Evolutionary conservation across 2,113 vertebrate genomes (phyloP).

Genomic region (Taurulus bubalis): DNA sequence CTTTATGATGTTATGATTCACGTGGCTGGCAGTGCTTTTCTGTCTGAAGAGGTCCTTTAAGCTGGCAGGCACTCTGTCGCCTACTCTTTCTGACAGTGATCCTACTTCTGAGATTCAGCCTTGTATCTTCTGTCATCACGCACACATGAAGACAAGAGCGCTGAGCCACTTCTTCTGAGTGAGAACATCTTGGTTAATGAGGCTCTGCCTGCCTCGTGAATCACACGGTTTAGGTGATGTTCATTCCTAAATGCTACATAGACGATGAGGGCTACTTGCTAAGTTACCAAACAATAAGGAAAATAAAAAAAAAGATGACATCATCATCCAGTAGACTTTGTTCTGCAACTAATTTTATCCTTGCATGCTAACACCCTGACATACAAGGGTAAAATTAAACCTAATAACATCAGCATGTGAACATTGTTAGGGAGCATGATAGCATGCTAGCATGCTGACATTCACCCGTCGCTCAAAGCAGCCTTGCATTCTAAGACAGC

Average conservation of each 20-base stretch:
- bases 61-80: conserved; percentile 25
- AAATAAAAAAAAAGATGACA: background rate
- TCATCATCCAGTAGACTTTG: background rate
- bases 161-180: background rate
- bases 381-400: no score
- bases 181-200: background rate
- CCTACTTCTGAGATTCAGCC: background rate
- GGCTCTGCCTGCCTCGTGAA: background rate
- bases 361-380: background rate
- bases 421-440: no score
- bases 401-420: no score
- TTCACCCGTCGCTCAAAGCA: background rate
- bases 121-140: conserved; percentile 13
- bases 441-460: no score
- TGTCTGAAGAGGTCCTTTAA: conserved; percentile 32
- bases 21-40: conserved; percentile 23
- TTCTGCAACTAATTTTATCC: background rate
- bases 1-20: conserved; percentile 59
- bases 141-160: conserved; percentile 20
- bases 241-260: background rate
- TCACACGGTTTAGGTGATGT: background rate
- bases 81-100: conserved; percentile 23
- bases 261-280: background rate
- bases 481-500: background rate
- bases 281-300: background rate